phyloP scores from a whole-genome alignment of 1,140 invertebrate genomes.

The Vollenhovia emeryi region DNA sequence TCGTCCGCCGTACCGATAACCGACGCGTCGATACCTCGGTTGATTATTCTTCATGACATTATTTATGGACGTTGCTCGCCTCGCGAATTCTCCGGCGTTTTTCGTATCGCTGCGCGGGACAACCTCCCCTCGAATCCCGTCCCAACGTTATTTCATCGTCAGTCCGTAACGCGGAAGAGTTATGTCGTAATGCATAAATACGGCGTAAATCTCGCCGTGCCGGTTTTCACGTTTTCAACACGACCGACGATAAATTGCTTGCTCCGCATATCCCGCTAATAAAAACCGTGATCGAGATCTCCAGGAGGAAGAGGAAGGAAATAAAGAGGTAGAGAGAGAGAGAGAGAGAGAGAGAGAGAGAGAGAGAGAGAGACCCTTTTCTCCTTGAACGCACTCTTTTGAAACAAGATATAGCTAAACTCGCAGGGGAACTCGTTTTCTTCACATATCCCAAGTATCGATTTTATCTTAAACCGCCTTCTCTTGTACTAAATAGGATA shows the following conservation, averaged over 20 bases:
- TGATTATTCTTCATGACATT: slow-evolving; percentile 20
- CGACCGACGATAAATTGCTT: slow-evolving; percentile 24
- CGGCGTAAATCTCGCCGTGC: slow-evolving; percentile 39
- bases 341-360: neutral
- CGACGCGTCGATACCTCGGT: slow-evolving; percentile 14
- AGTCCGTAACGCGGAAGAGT: slow-evolving; percentile 48
- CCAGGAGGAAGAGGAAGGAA: neutral
- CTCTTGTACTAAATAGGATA: neutral
- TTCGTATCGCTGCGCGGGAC: neutral
- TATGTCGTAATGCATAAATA: slow-evolving; percentile 51
- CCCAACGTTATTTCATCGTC: slow-evolving; percentile 45
- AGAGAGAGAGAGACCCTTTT: neutral
- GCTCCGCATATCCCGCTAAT: slow-evolving; percentile 8
- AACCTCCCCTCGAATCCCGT: neutral
- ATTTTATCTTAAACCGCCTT: neutral
- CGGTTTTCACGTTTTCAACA: slow-evolving; percentile 36
- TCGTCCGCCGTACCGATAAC: slow-evolving; percentile 14
- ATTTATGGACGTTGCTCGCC: slow-evolving; percentile 13
- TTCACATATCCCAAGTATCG: neutral
- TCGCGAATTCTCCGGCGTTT: neutral
- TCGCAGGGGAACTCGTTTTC: neutral
- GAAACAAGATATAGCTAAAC: neutral
- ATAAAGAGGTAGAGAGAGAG: neutral
- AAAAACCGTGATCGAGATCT: slow-evolving; percentile 26
- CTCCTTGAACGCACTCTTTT: neutral